Conservation (phyloP, 1,140 invertebrate genomes). For the Dysdera silvatica region DNA sequence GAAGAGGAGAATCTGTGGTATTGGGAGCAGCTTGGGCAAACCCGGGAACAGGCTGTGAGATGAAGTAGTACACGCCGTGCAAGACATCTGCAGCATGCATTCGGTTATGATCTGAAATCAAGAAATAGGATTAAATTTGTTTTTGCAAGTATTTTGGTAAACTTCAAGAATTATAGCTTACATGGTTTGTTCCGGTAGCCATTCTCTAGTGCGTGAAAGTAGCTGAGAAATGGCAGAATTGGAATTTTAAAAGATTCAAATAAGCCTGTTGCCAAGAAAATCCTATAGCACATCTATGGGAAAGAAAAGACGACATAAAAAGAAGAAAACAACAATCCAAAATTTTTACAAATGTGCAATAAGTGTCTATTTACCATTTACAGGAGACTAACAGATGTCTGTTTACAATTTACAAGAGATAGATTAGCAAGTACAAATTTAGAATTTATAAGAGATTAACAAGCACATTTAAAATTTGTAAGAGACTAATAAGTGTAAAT, state of each 20-base stretch:
- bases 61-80: constrained; percentile 58
- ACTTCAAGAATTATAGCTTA: constrained; percentile 41
- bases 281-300: constrained; percentile 55
- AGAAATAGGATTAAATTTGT: background rate
- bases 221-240: constrained; percentile 53
- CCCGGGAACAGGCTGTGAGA: constrained; percentile 55
- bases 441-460: no score
- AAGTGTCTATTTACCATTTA: no score
- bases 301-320: constrained; percentile 35
- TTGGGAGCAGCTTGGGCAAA: constrained; percentile 48
- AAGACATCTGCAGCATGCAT: constrained; percentile 59
- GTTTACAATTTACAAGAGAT: no score
- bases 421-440: no score
- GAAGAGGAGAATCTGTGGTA: constrained; percentile 27
- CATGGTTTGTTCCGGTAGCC: constrained; percentile 59
- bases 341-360: no score
- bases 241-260: constrained; percentile 59
- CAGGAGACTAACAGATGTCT: no score
- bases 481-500: no score
- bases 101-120: constrained; percentile 55
- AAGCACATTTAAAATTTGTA: no score
- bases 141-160: background rate
- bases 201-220: constrained; percentile 55
- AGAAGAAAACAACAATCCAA: background rate
- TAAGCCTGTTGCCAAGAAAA: constrained; percentile 55